Percentiles rank a stretch among this genome's conserved stretches.
phyloP scores from a whole-genome alignment of 2,113 vertebrate species.

The Elephas maximus region DNA sequence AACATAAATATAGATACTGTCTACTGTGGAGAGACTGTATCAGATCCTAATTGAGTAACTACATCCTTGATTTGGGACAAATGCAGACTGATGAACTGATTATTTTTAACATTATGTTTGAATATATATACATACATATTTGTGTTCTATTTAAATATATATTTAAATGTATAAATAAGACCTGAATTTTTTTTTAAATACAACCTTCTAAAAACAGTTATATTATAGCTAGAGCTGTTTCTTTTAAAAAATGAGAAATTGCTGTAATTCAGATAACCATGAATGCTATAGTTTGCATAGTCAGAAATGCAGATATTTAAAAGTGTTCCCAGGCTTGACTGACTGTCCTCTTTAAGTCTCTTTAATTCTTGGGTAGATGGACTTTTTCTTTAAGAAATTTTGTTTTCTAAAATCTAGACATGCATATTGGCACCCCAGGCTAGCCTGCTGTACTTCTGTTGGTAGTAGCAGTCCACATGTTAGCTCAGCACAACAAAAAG shows the following conservation, averaged over 20 bases:
- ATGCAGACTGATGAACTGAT: constrained; percentile 10
- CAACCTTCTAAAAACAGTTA: constrained; percentile 21
- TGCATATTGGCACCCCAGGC: not conserved
- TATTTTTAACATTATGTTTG: not conserved
- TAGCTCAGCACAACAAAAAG: constrained; percentile 10
- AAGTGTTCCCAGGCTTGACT: not conserved
- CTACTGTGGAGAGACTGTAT: not conserved
- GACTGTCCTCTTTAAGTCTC: not conserved
- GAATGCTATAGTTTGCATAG: not conserved
- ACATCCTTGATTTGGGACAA: not conserved
- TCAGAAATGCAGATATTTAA: not conserved
- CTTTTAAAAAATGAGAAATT: constrained; percentile 54
- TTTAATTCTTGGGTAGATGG: not conserved
- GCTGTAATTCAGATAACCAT: not conserved
- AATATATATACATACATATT: not conserved
- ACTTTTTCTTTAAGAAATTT: constrained; percentile 33
- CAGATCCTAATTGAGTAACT: not conserved
- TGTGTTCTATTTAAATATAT: not conserved
- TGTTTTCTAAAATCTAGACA: not conserved
- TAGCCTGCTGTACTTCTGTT: not conserved
- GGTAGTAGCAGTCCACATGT: not conserved
- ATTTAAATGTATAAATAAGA: constrained; percentile 4
- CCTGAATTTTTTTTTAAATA: constrained; percentile 51
- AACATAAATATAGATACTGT: not conserved
- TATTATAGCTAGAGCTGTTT: not conserved